These are phyloP conservation scores for Amphilophus citrinellus DNA, from an alignment of 2,113 vertebrate species.

Conservation along the genomic window DNA sequence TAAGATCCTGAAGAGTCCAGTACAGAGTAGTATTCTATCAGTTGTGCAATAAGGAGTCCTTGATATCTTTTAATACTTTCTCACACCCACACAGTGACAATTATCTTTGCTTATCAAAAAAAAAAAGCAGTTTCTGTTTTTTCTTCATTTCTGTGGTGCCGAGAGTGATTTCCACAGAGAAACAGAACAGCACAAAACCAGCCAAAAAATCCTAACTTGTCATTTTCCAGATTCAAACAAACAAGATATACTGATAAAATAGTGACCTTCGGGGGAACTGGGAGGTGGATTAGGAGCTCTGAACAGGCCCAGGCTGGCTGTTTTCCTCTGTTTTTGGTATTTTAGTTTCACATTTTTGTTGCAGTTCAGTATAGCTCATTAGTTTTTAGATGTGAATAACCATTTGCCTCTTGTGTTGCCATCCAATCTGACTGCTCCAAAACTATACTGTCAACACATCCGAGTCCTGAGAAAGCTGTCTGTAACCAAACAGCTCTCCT, in stretches of 20 bases:
- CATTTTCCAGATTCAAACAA: neutral
- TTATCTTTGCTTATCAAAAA: neutral
- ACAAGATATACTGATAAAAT: constrained; percentile 4
- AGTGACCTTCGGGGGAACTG: neutral
- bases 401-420: neutral
- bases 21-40: neutral
- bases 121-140: neutral
- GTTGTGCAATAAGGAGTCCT: neutral
- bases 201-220: neutral
- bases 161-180: neutral
- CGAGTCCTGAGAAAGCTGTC: constrained; percentile 30
- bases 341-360: neutral
- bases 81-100: neutral
- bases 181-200: neutral
- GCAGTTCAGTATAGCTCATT: neutral
- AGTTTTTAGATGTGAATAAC: neutral
- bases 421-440: too few species aligned
- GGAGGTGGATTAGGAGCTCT: neutral
- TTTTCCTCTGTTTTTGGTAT: neutral
- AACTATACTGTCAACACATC: neutral
- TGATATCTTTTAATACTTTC: neutral
- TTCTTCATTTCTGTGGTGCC: neutral
- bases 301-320: neutral
- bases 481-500: constrained; percentile 24
- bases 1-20: neutral